Evolutionary conservation across 2,797 vertebrate genomes (phyloP), one percentile per base, ranked within the genome.

Genomic region (Tapirus indicus): DNA sequence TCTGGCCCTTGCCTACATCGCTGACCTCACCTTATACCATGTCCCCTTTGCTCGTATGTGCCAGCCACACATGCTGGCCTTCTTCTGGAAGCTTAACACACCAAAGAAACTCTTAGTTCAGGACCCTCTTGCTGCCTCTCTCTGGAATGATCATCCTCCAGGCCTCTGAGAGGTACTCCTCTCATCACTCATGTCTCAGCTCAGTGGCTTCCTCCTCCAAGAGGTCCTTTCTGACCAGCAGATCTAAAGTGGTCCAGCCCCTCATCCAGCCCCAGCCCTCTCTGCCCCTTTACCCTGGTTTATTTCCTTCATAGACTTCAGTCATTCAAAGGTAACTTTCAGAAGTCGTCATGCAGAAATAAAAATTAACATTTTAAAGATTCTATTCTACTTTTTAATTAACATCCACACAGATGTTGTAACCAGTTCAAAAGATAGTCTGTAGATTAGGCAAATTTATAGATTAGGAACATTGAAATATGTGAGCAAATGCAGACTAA

Each of bases 311-410:
- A 35, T 9, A 27, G 41, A 18, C 6, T 64, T 44, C 27, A 64
- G 38, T 54, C 32, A 8, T 71, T 85, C 86, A 88, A 77, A 87
- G 66, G 11, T 78, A 12, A 29, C 18, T 87, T 92, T 95, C 35
- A 78, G 21, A 38, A 94, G 89, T 4, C 35, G 29, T 83, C 32
- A 77, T 32, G 29, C 20, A 80, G 23, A 68, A 66, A 52, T 72
- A 62, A 94, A 86, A 83, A 38, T 58, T 4, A 87, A 49, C 3
- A 47, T 32, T 60, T 56, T 72, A 20, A 88, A 95, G 8, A 80
- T 77, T 74, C 21, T 27, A 14, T 87, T 79, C n/a, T 83, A 25
- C 8, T 27, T 44, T 35, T 47, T 54, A 71, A 58, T 49, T 89
- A 95, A 62, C 9, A 92, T 5, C 16, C 9, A 64, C 35, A 27